phyloP scores from a whole-genome alignment of 2,113 vertebrate genomes.

The Clarias magur region DNA sequence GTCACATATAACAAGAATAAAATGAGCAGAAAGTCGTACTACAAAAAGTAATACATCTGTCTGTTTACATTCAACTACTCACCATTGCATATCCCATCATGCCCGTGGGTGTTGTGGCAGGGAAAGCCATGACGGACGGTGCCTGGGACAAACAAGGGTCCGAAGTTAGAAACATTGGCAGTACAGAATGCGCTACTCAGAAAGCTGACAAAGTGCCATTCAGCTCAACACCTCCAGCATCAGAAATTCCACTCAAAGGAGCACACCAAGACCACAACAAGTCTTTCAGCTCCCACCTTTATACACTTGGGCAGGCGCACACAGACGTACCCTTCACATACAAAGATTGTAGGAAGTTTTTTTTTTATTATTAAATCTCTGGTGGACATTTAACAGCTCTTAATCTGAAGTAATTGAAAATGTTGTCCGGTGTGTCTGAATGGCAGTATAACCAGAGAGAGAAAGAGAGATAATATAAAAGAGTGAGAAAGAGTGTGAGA shows the following conservation, averaged over 20 bases:
- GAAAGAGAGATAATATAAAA: background rate
- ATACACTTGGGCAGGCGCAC: background rate
- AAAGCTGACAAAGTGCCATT: slow-evolving; percentile 37
- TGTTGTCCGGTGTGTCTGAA: slow-evolving; percentile 35
- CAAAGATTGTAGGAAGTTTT: background rate
- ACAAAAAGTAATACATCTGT: background rate
- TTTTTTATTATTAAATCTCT: slow-evolving; percentile 32
- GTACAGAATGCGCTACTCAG: slow-evolving; percentile 29
- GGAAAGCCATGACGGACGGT: slow-evolving; percentile 92
- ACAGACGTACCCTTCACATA: background rate
- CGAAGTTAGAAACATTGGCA: slow-evolving; percentile 43
- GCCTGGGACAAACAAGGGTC: slow-evolving; percentile 73
- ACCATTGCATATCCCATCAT: slow-evolving; percentile 93
- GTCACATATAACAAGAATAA: no score
- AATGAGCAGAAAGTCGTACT: no score
- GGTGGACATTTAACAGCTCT: slow-evolving; percentile 48
- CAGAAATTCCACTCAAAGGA: slow-evolving; percentile 44
- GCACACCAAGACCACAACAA: slow-evolving; percentile 41
- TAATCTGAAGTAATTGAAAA: slow-evolving; percentile 28
- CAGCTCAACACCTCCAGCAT: slow-evolving; percentile 45
- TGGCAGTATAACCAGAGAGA: background rate
- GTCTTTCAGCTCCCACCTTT: slow-evolving; percentile 37
- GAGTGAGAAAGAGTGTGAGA: slow-evolving; percentile 9
- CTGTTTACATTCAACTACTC: slow-evolving; percentile 63
- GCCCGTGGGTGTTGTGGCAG: slow-evolving; percentile 91